Conservation (phyloP, 2,113 vertebrate species). For the Bambusicola thoracicus region DNA sequence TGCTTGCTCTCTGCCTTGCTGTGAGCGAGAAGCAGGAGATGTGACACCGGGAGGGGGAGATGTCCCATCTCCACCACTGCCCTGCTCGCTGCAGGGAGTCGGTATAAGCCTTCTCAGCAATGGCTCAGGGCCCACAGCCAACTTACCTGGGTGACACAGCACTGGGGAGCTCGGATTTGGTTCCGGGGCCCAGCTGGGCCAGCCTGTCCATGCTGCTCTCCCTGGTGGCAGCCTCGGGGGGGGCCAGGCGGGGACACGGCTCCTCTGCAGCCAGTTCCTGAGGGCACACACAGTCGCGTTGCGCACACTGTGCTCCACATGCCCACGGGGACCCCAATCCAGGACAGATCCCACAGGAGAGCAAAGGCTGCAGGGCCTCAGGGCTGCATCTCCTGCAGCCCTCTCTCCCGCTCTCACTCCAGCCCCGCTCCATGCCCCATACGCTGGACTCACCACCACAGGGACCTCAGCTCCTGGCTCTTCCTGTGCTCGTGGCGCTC, state of each 20-base stretch:
- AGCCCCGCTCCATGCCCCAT: not conserved
- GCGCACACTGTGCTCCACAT: not conserved
- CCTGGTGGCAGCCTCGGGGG: not conserved
- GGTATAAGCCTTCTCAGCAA: rapidly evolving
- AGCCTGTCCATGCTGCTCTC: constrained; percentile 61
- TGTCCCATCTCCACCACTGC: not conserved
- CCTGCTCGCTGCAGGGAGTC: not conserved
- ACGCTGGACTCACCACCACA: constrained; percentile 55
- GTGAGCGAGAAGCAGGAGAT: not conserved
- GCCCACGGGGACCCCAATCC: no score
- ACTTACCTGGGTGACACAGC: constrained; percentile 68
- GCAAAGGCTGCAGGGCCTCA: not conserved
- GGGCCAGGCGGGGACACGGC: not conserved
- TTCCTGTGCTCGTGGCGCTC: constrained; percentile 29
- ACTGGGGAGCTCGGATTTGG: constrained; percentile 54
- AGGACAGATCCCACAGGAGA: not conserved
- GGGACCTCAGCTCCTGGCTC: constrained; percentile 48
- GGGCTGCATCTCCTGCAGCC: not conserved
- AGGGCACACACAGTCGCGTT: not conserved
- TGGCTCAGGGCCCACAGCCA: rapidly evolving
- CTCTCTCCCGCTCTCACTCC: not conserved
- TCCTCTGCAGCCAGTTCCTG: constrained; percentile 61
- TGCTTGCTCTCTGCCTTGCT: constrained; percentile 90
- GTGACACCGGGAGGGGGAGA: not conserved
- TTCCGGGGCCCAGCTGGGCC: constrained; percentile 32